Percentiles rank a stretch among this genome's conserved stretches.
Evolutionary conservation across 2,888 invertebrate species (phyloP).

Genomic region (Branchinecta sandiegonensis): DNA sequence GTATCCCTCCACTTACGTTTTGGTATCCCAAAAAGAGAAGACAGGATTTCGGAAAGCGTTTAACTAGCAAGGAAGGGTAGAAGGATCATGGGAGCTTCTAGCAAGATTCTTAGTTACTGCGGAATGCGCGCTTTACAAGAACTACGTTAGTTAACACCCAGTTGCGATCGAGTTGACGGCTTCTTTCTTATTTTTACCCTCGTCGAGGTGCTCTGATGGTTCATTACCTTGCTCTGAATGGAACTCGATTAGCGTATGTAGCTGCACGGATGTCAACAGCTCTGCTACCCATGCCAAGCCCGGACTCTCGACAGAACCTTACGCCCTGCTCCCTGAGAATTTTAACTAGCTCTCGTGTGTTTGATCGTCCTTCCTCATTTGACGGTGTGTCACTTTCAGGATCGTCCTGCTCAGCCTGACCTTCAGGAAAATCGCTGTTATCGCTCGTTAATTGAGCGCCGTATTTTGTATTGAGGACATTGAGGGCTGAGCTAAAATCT

Average conservation of each 20-base stretch:
- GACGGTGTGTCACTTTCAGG: neutral
- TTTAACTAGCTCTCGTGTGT: neutral
- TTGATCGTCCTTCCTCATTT: neutral
- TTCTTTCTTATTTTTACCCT: too few relatives aligned
- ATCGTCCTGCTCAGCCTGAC: neutral
- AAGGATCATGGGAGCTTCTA: too few relatives aligned
- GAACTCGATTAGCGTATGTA: constrained; percentile 7
- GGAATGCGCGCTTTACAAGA: too few relatives aligned
- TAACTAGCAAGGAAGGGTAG: too few relatives aligned
- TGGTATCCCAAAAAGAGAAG: too few relatives aligned
- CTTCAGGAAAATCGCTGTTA: neutral
- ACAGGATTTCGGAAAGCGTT: too few relatives aligned
- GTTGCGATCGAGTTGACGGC: too few relatives aligned
- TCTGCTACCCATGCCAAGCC: neutral
- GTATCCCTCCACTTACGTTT: too few relatives aligned
- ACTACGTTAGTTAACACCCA: too few relatives aligned
- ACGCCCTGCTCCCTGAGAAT: neutral
- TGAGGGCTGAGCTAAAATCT: constrained; percentile 2
- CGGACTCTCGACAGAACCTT: neutral
- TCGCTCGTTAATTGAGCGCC: neutral
- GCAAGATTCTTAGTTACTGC: too few relatives aligned
- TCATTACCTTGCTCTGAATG: neutral
- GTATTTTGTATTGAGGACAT: neutral
- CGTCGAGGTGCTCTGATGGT: too few relatives aligned
- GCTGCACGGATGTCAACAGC: constrained; percentile 4